A percentile compares a stretch with the other conserved stretches of the same genome.
Evolutionary conservation across 1,140 invertebrate species (phyloP).

Genomic region (Macrosteles quadrilineatus): DNA sequence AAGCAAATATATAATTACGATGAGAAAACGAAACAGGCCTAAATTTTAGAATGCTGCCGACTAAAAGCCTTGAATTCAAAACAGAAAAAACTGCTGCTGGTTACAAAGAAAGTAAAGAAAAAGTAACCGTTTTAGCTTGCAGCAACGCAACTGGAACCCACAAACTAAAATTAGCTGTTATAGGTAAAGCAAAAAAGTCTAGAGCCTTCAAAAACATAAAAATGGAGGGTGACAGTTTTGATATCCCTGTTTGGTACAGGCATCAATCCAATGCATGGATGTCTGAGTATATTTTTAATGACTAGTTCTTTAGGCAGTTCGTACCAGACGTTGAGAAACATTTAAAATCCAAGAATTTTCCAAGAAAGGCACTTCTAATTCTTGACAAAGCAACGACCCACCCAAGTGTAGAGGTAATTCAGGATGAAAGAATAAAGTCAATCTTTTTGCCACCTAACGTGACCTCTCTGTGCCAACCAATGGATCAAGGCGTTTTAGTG

Average conservation of each 20-base stretch:
- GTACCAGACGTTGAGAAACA: too few species aligned
- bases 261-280: constrained; percentile 49
- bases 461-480: too few species aligned
- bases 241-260: constrained; percentile 44
- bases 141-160: constrained; percentile 42
- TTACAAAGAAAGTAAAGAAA: constrained; percentile 23
- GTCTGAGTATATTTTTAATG: constrained; percentile 30
- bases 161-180: constrained; percentile 43
- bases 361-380: too few species aligned
- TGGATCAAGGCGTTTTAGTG: too few species aligned
- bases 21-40: constrained; percentile 45
- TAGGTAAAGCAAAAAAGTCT: constrained; percentile 45
- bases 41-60: constrained; percentile 43
- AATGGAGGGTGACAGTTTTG: constrained; percentile 23
- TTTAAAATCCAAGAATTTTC: too few species aligned
- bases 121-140: constrained; percentile 32
- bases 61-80: constrained; percentile 40
- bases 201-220: constrained; percentile 42
- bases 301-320: too few species aligned
- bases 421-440: neutral
- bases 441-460: neutral
- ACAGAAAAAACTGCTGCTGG: neutral
- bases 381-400: too few species aligned
- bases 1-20: constrained; percentile 46
- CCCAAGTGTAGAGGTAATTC: too few species aligned